Conservation (phyloP, 2,888 invertebrate genomes). For the Masnerella sp. region DNA sequence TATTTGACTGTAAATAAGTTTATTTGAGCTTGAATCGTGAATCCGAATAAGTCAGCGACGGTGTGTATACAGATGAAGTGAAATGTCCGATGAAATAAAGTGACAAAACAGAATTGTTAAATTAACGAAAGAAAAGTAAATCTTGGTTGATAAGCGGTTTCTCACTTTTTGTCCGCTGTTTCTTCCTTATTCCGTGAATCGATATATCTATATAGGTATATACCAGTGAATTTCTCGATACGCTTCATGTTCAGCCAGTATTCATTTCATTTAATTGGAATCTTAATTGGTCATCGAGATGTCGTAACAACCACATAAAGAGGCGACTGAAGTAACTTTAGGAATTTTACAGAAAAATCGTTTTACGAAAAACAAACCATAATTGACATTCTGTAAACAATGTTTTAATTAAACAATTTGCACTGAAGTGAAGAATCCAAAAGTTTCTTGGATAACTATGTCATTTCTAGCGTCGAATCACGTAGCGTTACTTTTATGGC, state of each 20-base stretch:
- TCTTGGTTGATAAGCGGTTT: conserved; percentile 53
- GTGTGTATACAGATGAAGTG: conserved; percentile 15
- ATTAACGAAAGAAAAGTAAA: conserved; percentile 48
- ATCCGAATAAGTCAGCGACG: conserved; percentile 25
- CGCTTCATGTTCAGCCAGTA: conserved; percentile 44
- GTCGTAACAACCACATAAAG: conserved; percentile 42
- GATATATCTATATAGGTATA: conserved; percentile 51
- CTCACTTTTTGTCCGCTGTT: conserved; percentile 41
- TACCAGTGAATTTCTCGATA: conserved; percentile 27
- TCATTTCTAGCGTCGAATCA: conserved; percentile 18
- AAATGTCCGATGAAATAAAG: conserved; percentile 22
- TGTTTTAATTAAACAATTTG: conserved; percentile 34
- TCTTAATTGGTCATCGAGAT: conserved; percentile 58
- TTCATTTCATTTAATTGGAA: conserved; percentile 60
- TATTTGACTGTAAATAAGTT: conserved; percentile 34
- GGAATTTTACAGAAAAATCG: conserved; percentile 43
- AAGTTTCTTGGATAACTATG: conserved; percentile 12
- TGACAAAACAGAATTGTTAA: conserved; percentile 36
- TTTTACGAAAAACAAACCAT: conserved; percentile 46
- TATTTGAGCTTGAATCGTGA: conserved; percentile 2
- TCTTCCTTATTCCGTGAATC: conserved; percentile 52
- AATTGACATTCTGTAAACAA: conserved; percentile 39
- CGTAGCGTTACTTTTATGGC: conserved; percentile 21
- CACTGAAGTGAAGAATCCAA: conserved; percentile 10
- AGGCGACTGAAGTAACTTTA: conserved; percentile 28